Percentiles rank a stretch among this genome's conserved stretches.
Conservation (phyloP, 1,140 invertebrate species). For the Brachionus paranguensis region DNA sequence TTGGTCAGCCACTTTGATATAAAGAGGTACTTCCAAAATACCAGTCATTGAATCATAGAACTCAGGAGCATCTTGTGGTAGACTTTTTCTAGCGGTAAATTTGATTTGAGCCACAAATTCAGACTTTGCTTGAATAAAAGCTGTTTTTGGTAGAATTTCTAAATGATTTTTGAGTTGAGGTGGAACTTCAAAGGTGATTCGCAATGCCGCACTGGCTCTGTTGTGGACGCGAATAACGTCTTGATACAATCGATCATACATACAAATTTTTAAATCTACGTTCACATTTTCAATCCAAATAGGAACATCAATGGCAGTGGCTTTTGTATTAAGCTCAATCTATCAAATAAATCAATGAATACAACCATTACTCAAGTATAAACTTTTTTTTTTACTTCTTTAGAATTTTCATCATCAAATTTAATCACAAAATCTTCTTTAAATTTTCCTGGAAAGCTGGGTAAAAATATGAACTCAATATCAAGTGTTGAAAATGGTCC, state of each 20-base stretch:
- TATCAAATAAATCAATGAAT: constrained; percentile 35
- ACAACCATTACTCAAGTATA: no score
- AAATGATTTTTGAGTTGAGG: constrained; percentile 51
- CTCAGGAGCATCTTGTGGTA: constrained; percentile 48
- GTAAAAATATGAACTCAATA: neutral
- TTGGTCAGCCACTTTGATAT: constrained; percentile 53
- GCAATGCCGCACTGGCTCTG: constrained; percentile 51
- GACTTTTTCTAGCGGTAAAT: constrained; percentile 51
- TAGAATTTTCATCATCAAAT: constrained; percentile 22
- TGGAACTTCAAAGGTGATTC: constrained; percentile 52
- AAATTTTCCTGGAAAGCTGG: constrained; percentile 20
- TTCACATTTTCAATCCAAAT: constrained; percentile 53
- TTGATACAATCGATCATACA: constrained; percentile 55
- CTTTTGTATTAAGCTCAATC: constrained; percentile 47
- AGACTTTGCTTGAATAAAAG: constrained; percentile 55
- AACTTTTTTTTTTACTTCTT: neutral
- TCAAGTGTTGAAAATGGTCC: neutral
- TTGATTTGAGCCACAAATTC: constrained; percentile 54
- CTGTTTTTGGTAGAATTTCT: constrained; percentile 54
- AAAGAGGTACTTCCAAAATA: constrained; percentile 53
- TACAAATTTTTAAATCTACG: constrained; percentile 55
- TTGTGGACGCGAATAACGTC: constrained; percentile 47
- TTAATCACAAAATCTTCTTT: constrained; percentile 17
- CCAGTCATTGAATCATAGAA: constrained; percentile 54
- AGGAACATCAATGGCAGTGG: constrained; percentile 54